Base-by-base conservation (phyloP, 2,797 vertebrate species). In the Pseudochromis fuscus region DNA sequence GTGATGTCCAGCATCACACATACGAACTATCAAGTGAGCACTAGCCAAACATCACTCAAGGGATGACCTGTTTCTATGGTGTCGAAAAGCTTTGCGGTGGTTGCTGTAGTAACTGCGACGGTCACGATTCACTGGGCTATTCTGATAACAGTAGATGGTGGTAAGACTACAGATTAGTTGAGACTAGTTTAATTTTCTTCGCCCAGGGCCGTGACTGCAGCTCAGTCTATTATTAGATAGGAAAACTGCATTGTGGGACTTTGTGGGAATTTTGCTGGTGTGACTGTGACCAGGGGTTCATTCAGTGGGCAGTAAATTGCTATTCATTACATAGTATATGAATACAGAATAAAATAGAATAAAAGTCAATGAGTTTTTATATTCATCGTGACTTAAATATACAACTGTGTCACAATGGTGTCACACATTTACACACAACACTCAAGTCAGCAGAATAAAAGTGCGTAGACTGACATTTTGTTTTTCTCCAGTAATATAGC, bases 171-270 rank as follows among this genome's bases (percentile, higher is more conserved):
- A 28, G 28, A 61, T 65, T 75, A 12, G 40, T 57, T 73, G 31
- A 40, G 53, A 53, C 31, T 38, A 57, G 49, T 65, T 49, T 21
- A 31, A 33, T n/a, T 76, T 55, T 63, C 15, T 67, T 67, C 58
- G 40, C 25, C 53, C 24, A 4, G 11, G 16, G 46, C 27, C 33
- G 11, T 67, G 68, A 40, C 31, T 50, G 45, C 21, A 45, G 44
- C 76, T 61, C 30, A 45, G 42, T 28, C 59, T 65, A 62, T 62
- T 67, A 67, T 72, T 60, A 68, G 38, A 58, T 35, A 40, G 56
- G 12, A 38, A 40, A 49, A 66, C 35, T 50, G 19, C 50, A 48
- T 58, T 48, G 45, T 48, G 49, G 40, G 38, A 64, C 72, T 83
- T 46, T 79, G 46, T 48, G n/a, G n/a, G n/a, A 72, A 3, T 28